Evolutionary conservation across 2,888 invertebrate species (phyloP).

Genomic region (Drosophila histrio): DNA sequence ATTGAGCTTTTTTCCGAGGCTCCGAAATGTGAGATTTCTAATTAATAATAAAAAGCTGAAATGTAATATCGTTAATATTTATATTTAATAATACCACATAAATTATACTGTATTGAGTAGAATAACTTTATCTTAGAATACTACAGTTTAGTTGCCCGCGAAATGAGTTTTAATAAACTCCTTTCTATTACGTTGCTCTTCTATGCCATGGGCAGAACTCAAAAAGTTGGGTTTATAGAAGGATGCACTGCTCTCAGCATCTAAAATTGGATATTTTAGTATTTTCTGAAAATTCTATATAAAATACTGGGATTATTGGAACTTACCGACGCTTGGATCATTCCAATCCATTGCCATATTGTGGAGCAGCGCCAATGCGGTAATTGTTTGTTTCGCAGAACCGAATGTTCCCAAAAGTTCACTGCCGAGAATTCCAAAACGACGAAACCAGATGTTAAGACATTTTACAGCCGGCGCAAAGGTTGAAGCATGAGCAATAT

Average conservation of each 20-base stretch:
- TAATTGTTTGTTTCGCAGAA: conserved; percentile 71
- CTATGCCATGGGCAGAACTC: conserved; percentile 9
- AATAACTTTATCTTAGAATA: background rate
- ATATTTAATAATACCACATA: background rate
- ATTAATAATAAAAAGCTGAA: background rate
- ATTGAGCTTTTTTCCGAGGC: background rate
- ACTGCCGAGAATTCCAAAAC: conserved; percentile 70
- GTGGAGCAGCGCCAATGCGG: conserved; percentile 75
- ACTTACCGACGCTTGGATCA: conserved; percentile 67
- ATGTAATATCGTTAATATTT: background rate
- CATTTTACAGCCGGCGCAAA: conserved; percentile 70
- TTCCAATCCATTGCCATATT: conserved; percentile 81
- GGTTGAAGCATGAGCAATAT: conserved; percentile 69
- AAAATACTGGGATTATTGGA: background rate
- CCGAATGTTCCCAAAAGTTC: conserved; percentile 66
- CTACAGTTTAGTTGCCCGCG: conserved; percentile 16
- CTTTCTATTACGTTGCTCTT: conserved; percentile 63
- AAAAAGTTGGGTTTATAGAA: conserved; percentile 45
- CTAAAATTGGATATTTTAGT: conserved; percentile 22
- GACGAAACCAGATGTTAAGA: conserved; percentile 61
- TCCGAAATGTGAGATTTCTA: too few species aligned
- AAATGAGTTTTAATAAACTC: conserved; percentile 75
- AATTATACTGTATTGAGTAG: background rate
- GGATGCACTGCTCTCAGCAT: conserved; percentile 41
- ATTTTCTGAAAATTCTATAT: background rate